Percentiles rank a stretch among this genome's conserved stretches.
Conservation (phyloP, 92 coral and sea anemone species). For the Zoanthus gigantus region DNA sequence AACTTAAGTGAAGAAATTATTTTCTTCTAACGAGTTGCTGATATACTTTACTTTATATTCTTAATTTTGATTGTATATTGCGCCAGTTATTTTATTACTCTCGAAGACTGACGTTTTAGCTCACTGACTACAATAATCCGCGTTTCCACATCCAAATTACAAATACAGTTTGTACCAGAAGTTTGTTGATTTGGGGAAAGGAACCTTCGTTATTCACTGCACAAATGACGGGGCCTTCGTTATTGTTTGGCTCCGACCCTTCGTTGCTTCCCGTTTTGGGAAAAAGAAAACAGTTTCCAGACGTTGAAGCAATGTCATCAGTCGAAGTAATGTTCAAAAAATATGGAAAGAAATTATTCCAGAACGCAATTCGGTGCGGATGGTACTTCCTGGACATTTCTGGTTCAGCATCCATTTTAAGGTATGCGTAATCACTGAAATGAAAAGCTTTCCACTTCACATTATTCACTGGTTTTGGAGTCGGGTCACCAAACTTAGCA, state of each 20-base stretch:
- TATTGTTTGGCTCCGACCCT: neutral
- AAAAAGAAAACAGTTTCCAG: neutral
- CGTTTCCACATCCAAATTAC: neutral
- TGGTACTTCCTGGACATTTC: conserved; percentile 61
- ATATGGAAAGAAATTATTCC: conserved; percentile 57
- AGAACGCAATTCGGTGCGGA: conserved; percentile 78
- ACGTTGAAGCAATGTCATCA: neutral
- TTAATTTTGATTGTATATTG: neutral
- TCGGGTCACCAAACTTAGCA: conserved; percentile 89
- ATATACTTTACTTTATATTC: neutral
- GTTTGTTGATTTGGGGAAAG: neutral
- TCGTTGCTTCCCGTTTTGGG: neutral
- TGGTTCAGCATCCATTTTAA: conserved; percentile 64
- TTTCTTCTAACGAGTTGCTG: neutral
- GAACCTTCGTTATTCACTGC: neutral
- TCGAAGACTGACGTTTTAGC: neutral
- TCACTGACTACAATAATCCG: neutral
- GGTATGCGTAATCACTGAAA: conserved; percentile 55
- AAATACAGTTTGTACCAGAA: neutral
- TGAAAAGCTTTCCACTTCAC: conserved; percentile 66
- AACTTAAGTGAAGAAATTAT: neutral
- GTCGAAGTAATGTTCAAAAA: conserved; percentile 22
- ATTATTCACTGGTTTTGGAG: conserved; percentile 67
- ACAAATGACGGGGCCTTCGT: neutral
- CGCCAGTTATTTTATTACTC: neutral